Conservation (phyloP, 1,140 invertebrate species). For the roundworm (Caenorhabditis elegans) region WBcel235 BX284602.5:7749501-7750000, state of each 20-base stretch:
- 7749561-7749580: not conserved
- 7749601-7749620: constrained; percentile 13
- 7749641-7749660: constrained; percentile 28
- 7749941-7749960: constrained; percentile 39
- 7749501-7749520: not conserved
- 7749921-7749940: constrained; percentile 21
- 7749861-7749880: constrained; percentile 7
- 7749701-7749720: constrained; percentile 34
- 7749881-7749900: constrained; percentile 32
- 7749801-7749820: constrained; percentile 34
- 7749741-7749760: constrained; percentile 39
- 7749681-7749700: constrained; percentile 16
- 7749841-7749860: constrained; percentile 29
- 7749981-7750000: constrained; percentile 29
- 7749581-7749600: constrained; percentile 1
- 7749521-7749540: constrained; percentile 7
- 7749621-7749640: not conserved
- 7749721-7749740: constrained; percentile 45
- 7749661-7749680: constrained; percentile 30
- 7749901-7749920: constrained; percentile 30
- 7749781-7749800: constrained; percentile 40
- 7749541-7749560: constrained; percentile 28
- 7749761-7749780: constrained; percentile 44
- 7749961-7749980: constrained; percentile 3
- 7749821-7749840: constrained; percentile 26